Evolutionary conservation across 2,797 vertebrate species (phyloP), one percentile per base, ranked within the genome.

Genomic region (Crotalus adamanteus): DNA sequence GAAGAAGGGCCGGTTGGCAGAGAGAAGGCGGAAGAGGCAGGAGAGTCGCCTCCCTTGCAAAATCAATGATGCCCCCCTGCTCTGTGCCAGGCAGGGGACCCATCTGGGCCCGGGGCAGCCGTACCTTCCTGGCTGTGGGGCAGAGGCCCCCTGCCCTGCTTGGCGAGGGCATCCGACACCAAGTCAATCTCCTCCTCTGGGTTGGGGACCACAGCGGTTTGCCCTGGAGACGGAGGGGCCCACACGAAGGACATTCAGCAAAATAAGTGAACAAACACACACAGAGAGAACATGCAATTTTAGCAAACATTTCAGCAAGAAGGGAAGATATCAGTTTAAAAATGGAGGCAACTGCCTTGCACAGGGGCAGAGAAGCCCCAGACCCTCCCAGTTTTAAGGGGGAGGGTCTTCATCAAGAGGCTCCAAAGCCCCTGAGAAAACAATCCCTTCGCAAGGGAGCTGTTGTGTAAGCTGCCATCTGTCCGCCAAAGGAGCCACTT

Each of bases 171-270:
- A 3, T 98, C 98, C 0, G 98, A 98, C 7, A 99, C 97, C 88
- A 98, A 95, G 97, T 99, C 98, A 0, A 99, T 99, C 94, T 99
- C 98, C 90, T 98, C 97, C 85, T 99, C 98, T 88, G 98, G 95
- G 90, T 98, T 97, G 57, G 98, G 98, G 93, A 97, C 91, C 0
- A 97, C 91, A 0, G 95, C 78, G 0, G 85, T 96, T 73, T 90
- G 95, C 87, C 98, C 98, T 97, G 92, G n/a, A 90, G 31, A 4
- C 95, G 85, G 92, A 31, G 53, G 25, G 93, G 55, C 18, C 55
- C 86, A 22, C 7, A 57, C 3, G 53, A n/a, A 56, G 28, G 3
- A 57, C 56, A 0, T 0, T 5, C 51, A 78, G 87, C 55, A 51
- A 60, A 28, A 57, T 0, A 42, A 1, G n/a, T 0, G 28, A 42